Evolutionary conservation across 2,888 invertebrate species (phyloP).

Genomic region (Chymomyza procnemis): DNA sequence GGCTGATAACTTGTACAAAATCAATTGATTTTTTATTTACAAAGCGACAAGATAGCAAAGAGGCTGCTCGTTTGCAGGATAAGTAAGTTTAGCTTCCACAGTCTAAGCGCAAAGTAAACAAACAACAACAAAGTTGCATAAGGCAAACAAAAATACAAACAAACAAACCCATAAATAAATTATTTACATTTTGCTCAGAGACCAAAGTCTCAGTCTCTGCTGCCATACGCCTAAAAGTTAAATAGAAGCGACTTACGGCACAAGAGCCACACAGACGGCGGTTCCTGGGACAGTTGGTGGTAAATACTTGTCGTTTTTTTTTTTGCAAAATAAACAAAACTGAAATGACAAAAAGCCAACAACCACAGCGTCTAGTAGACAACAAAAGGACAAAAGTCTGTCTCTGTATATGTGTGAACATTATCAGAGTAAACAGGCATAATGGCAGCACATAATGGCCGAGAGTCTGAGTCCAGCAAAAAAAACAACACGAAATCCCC

Average conservation of each 20-base stretch:
- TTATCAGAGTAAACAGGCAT: conserved; percentile 69
- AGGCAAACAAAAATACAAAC: conserved; percentile 55
- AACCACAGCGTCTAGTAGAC: neutral
- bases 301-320: conserved; percentile 26
- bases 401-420: conserved; percentile 43
- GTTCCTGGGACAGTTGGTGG: conserved; percentile 32
- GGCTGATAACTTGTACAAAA: conserved; percentile 33
- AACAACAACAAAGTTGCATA: conserved; percentile 5
- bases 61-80: conserved; percentile 9
- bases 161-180: conserved; percentile 68
- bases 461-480: neutral
- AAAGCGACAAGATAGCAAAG: conserved; percentile 35
- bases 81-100: neutral
- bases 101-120: conserved; percentile 39
- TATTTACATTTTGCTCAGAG: conserved; percentile 42
- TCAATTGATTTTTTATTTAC: conserved; percentile 73
- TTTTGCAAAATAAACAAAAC: conserved; percentile 70
- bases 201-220: conserved; percentile 17
- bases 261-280: neutral
- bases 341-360: conserved; percentile 68
- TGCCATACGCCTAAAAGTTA: conserved; percentile 13
- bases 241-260: neutral
- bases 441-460: conserved; percentile 55
- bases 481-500: neutral
- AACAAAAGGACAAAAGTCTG: conserved; percentile 8